Conservation (phyloP, 2,797 vertebrate species). For the Scomberomorus guttatus region DNA sequence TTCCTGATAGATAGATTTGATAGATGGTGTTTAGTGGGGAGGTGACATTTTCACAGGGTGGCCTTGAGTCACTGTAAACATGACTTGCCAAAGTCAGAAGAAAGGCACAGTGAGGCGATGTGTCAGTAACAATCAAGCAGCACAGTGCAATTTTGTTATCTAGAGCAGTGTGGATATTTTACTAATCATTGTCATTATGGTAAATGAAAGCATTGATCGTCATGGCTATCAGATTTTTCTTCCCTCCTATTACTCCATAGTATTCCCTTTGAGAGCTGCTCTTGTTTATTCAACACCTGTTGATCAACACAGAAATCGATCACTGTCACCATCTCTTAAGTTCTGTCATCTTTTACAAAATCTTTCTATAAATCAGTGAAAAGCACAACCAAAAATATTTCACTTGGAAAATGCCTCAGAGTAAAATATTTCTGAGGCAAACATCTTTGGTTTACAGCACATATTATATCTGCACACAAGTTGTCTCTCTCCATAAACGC, state of each 20-base stretch:
- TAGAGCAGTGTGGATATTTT: conserved; percentile 24
- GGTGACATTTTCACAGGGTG: conserved; percentile 24
- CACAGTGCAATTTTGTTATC: conserved; percentile 15
- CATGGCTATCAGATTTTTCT: not conserved
- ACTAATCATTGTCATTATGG: conserved; percentile 21
- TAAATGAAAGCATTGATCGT: conserved; percentile 5
- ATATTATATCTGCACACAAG: not conserved
- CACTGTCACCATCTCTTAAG: not conserved
- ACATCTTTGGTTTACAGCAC: not conserved
- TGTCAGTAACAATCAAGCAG: conserved; percentile 24
- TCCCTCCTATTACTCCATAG: not conserved
- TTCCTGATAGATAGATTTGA: not conserved
- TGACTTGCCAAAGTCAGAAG: conserved; percentile 42
- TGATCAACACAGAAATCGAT: conserved; percentile 3
- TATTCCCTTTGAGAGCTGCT: not conserved
- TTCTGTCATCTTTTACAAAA: no score
- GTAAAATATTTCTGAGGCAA: not conserved
- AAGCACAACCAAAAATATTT: not conserved
- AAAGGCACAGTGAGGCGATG: conserved; percentile 23
- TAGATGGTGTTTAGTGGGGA: not conserved
- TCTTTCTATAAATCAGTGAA: not conserved
- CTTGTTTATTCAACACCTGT: conserved; percentile 1
- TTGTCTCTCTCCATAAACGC: not conserved
- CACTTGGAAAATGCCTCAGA: not conserved
- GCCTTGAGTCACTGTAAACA: conserved; percentile 25